A percentile compares a stretch with the other conserved stretches of the same genome.
These are phyloP conservation scores for Brachyhypopomus gauderio DNA, from an alignment of 2,113 vertebrate genomes.

Conservation along the genomic window DNA sequence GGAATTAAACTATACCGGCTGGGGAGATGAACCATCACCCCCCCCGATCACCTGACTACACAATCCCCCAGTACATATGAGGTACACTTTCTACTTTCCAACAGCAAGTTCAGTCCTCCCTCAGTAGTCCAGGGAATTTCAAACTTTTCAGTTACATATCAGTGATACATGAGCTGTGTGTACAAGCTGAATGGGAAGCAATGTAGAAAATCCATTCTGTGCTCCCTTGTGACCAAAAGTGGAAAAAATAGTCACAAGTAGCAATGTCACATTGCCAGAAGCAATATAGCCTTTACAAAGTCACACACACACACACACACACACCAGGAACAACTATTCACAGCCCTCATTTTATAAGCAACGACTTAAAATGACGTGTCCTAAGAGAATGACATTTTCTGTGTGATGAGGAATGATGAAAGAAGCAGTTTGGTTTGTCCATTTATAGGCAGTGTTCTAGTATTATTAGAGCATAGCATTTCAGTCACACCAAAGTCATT, in stretches of 20 bases:
- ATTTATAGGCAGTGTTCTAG: neutral
- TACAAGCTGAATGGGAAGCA: neutral
- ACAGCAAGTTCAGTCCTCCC: neutral
- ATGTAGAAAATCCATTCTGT: neutral
- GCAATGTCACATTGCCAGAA: neutral
- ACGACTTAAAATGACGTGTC: neutral
- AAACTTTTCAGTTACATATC: too few relatives aligned
- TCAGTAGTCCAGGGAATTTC: too few relatives aligned
- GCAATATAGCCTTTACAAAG: neutral
- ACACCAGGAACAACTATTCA: neutral
- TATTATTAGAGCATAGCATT: neutral
- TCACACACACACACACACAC: neutral
- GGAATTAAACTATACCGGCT: neutral
- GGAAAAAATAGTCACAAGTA: neutral
- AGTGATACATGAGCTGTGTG: neutral
- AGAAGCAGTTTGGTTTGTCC: neutral
- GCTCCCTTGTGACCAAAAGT: neutral
- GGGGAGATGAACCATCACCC: too few relatives aligned
- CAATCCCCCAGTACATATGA: conserved; percentile 11
- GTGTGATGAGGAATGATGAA: neutral
- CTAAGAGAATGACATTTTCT: neutral
- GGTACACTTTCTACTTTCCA: neutral
- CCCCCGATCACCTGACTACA: neutral
- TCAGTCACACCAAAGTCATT: neutral
- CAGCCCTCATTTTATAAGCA: neutral